Percentiles rank a stretch among this genome's conserved stretches.
Conservation (phyloP, 2,888 invertebrate species). For the Oscheius sp. region DNA sequence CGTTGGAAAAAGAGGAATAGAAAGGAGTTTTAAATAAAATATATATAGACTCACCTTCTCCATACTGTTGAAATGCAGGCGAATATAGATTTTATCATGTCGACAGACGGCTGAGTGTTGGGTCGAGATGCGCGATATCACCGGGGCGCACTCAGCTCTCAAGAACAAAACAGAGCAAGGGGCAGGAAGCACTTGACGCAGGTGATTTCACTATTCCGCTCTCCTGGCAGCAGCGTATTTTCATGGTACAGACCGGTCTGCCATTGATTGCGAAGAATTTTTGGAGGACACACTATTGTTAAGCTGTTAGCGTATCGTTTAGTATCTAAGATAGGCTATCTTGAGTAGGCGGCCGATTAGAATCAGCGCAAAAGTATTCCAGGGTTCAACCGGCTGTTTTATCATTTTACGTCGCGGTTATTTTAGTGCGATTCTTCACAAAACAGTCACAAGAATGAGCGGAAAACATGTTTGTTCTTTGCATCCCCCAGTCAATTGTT, state of each 20-base stretch:
- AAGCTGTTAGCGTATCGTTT: too few relatives aligned
- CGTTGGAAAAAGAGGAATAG: neutral
- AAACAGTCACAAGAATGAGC: too few relatives aligned
- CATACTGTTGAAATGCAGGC: slow-evolving; percentile 14
- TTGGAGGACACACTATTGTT: slow-evolving; percentile 4
- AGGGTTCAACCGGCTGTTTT: too few relatives aligned
- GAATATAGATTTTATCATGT: slow-evolving; percentile 26
- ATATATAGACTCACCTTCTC: slow-evolving; percentile 11
- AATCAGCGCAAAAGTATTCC: too few relatives aligned
- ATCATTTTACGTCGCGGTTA: too few relatives aligned
- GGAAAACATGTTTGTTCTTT: too few relatives aligned
- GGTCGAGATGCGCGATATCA: slow-evolving; percentile 24
- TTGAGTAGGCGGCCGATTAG: too few relatives aligned
- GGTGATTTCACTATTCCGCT: slow-evolving; percentile 13
- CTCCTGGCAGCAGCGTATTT: slow-evolving; percentile 18
- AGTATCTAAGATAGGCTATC: too few relatives aligned
- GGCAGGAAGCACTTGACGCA: slow-evolving; percentile 24
- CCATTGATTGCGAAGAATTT: slow-evolving; percentile 14
- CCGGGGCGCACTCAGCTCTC: slow-evolving; percentile 6
- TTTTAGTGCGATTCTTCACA: too few relatives aligned
- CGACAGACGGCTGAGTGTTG: neutral
- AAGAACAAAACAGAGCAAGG: slow-evolving; percentile 25
- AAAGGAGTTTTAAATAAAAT: too few relatives aligned
- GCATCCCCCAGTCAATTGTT: too few relatives aligned
- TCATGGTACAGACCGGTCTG: slow-evolving; percentile 23